Percentiles rank a stretch among this genome's conserved stretches.
These are phyloP conservation scores for Smutsia temminckii DNA, from an alignment of 2,797 vertebrate genomes.

Conservation along the genomic window DNA sequence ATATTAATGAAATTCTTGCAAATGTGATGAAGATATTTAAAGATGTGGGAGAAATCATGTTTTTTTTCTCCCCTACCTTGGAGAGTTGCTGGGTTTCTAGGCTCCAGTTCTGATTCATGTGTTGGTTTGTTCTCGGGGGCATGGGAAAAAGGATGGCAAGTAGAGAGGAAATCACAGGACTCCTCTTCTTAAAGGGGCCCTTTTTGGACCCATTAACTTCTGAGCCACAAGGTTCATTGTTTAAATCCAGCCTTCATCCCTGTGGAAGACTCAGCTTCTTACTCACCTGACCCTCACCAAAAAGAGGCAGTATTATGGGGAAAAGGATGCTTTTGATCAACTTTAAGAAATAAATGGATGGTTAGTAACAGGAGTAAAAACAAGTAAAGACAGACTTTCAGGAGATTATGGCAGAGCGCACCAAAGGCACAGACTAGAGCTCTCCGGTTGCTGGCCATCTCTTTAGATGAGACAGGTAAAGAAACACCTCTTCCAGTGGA, in stretches of 20 bases:
- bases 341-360: background rate
- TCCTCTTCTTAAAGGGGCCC: no score
- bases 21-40: background rate
- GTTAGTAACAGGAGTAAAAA: background rate
- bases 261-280: background rate
- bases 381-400: background rate
- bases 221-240: background rate
- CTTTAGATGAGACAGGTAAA: background rate
- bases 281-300: background rate
- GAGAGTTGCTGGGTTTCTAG: background rate
- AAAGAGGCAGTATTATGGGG: background rate
- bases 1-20: background rate
- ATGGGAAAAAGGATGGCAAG: background rate
- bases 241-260: background rate
- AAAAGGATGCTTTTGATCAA: background rate
- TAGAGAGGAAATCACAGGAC: background rate
- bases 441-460: no score
- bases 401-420: background rate
- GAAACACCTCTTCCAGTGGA: background rate
- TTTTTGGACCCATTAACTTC: background rate
- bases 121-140: background rate
- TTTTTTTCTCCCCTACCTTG: background rate
- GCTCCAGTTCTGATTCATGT: background rate
- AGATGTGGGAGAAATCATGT: background rate
- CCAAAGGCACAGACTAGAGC: rapidly evolving